Evolutionary conservation across 1,140 invertebrate species (phyloP).

Genomic region (Drosophila quadrilineata): DNA sequence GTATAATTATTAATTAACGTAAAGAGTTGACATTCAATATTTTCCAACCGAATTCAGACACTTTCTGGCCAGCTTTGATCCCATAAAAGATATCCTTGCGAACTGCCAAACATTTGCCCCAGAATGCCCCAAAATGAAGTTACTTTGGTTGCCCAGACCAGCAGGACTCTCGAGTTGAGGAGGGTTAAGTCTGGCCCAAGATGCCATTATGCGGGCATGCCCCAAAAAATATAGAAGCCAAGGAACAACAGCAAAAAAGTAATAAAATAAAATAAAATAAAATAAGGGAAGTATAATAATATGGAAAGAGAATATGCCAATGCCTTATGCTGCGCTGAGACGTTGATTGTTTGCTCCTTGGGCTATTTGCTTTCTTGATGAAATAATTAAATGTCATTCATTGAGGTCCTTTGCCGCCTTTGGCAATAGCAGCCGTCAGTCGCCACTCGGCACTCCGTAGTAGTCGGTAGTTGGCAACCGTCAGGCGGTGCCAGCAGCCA

Average conservation of each 20-base stretch:
- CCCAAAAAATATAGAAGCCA: constrained; percentile 4
- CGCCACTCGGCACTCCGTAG: no score
- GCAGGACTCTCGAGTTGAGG: constrained; percentile 8
- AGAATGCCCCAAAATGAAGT: constrained; percentile 12
- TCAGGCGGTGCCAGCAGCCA: no score
- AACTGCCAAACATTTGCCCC: constrained; percentile 12
- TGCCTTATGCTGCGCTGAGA: constrained; percentile 53
- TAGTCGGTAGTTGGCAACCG: no score
- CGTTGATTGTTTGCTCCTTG: constrained; percentile 74
- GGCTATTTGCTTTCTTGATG: constrained; percentile 78
- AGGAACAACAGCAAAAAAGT: constrained; percentile 7
- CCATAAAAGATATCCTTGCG: no score
- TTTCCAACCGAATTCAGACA: no score
- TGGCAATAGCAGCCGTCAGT: no score
- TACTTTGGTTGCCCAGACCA: constrained; percentile 29
- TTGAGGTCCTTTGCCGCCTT: constrained; percentile 60
- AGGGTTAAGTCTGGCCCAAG: constrained; percentile 9
- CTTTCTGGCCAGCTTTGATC: no score
- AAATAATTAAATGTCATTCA: constrained; percentile 80
- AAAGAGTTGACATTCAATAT: no score
- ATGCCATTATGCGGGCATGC: constrained; percentile 10
- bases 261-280: constrained; percentile 13
- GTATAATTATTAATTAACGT: no score
- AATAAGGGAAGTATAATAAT: neutral
- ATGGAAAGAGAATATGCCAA: constrained; percentile 27